Base-by-base conservation (phyloP, 2,888 invertebrate genomes). In the Caradrina clavipalpis region DNA sequence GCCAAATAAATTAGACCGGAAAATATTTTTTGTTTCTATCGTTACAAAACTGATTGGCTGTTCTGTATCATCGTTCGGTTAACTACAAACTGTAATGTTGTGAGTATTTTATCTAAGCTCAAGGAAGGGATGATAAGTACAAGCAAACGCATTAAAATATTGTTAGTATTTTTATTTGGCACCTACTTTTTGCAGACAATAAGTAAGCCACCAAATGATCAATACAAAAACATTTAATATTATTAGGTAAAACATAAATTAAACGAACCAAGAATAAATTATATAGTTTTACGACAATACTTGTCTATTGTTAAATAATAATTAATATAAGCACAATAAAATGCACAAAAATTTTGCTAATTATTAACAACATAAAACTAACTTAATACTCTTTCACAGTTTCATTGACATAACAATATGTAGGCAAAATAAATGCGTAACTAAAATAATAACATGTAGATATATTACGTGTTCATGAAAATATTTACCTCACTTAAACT, bases 141-240 rank as follows among this genome's bases (percentile, higher is more conserved):
- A 80, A 80, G 35, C 50, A 81, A 80, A 69, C 73, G 54, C 54
- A 53, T 61, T 59, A 26, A 13, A 68, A 54, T 74, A 58, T 63
- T 67, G 62, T 72, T 55, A 76, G 72, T 79, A 79, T 76, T 83
- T 80, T 82, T 69, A 82, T 87, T 89, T 85, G 83, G 83, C 83
- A 83, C 82, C 82, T 83, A 84, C 83, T 80, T 78, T 35, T 61
- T 59, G 66, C 65, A 73, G 54, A 58, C 67, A 75, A 75, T 69
- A 80, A 76, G 77, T 76, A 82, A 77, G 65, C 59, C 55, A 78
- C 77, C 75, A 80, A 83, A 73, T 58, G 26, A 65, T 31, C 71
- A 75, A 76, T 63, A 76, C 60, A 75, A 54, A 73, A 78, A 56
- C 42, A 35, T 31, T 19, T 55, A 51, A 50, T 57, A 65, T 54